Conservation (phyloP, 2,888 invertebrate genomes). For the Epirrhoe tristata region DNA sequence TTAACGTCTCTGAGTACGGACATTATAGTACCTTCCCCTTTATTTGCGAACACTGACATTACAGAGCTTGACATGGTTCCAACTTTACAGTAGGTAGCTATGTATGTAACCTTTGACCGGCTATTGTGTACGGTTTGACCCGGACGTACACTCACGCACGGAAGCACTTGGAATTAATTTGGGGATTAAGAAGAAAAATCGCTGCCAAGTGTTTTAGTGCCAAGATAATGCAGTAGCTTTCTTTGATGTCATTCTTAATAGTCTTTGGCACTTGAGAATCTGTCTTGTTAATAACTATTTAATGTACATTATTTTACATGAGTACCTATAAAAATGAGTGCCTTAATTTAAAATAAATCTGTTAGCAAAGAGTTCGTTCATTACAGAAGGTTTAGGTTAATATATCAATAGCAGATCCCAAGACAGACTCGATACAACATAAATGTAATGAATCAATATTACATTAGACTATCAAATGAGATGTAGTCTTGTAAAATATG, state of each 20-base stretch:
- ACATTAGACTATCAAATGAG: no score
- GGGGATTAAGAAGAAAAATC: conserved; percentile 7
- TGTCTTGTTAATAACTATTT: not conserved
- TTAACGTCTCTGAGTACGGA: no score
- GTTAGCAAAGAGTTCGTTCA: no score
- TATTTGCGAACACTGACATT: not conserved
- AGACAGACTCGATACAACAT: no score
- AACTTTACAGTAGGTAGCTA: not conserved
- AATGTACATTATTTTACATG: no score
- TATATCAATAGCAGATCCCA: no score
- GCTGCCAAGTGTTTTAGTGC: conserved; percentile 17
- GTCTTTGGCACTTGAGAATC: not conserved
- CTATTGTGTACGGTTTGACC: conserved; percentile 10
- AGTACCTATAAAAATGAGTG: no score
- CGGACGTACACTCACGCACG: conserved; percentile 9
- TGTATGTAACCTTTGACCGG: conserved; percentile 7
- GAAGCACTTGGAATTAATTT: conserved; percentile 13
- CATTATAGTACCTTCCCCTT: not conserved
- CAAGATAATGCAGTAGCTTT: conserved; percentile 5
- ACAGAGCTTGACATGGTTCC: not conserved
- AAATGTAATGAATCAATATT: no score
- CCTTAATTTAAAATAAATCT: no score
- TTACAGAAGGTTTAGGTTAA: no score
- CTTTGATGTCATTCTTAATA: not conserved
- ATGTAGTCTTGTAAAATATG: no score